A percentile compares a stretch with the other conserved stretches of the same genome.
These are phyloP conservation scores for Byasa hedistus DNA, from an alignment of 2,888 invertebrate genomes.

Conservation along the genomic window DNA sequence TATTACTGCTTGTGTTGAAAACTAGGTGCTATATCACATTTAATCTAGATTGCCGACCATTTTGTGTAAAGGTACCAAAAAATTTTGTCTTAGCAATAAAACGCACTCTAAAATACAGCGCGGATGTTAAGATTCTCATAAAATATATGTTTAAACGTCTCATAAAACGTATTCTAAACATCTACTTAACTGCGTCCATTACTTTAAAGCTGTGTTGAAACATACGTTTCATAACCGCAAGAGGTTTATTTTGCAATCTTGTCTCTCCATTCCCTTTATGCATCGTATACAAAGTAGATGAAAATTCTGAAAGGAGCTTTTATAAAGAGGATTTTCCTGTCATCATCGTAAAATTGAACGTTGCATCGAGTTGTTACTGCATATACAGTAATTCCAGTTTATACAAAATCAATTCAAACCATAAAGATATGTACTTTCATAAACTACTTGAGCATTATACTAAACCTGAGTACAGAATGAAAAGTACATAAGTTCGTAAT, in stretches of 20 bases:
- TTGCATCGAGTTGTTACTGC: conserved; percentile 12
- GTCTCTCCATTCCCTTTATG: conserved; percentile 26
- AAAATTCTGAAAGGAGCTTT: conserved; percentile 25
- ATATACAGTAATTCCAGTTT: conserved; percentile 5
- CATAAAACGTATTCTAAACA: conserved; percentile 4
- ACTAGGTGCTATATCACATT: too few relatives aligned
- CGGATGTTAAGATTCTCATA: too few relatives aligned
- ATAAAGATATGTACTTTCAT: background rate
- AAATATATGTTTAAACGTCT: background rate
- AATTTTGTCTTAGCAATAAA: too few relatives aligned
- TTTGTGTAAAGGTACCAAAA: too few relatives aligned
- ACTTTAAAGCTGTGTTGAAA: conserved; percentile 11
- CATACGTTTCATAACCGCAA: conserved; percentile 18
- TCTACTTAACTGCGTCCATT: conserved; percentile 1
- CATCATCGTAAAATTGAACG: conserved; percentile 23
- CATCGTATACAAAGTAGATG: conserved; percentile 27
- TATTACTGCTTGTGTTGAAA: too few relatives aligned
- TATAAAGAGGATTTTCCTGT: conserved; percentile 19
- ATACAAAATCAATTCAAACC: background rate
- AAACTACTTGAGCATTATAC: background rate
- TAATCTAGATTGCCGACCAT: too few relatives aligned
- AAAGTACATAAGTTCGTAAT: too few relatives aligned
- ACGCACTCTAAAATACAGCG: too few relatives aligned
- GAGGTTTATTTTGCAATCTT: conserved; percentile 27
- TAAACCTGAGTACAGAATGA: too few relatives aligned